These are phyloP conservation scores for Tachina fera DNA, from an alignment of 2,888 invertebrate genomes.

Conservation along the genomic window DNA sequence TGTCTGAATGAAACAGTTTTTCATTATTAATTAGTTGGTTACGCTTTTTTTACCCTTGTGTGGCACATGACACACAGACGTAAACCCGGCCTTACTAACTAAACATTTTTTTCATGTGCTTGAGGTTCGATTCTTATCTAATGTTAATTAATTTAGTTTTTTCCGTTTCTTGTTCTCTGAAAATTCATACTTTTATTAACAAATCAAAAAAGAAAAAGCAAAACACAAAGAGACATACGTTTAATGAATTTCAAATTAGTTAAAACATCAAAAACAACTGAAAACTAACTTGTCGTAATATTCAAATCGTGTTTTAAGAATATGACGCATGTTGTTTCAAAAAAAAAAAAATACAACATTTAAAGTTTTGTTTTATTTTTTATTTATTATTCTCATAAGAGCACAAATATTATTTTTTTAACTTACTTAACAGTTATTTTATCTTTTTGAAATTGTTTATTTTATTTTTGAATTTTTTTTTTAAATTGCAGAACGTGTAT, in stretches of 20 bases:
- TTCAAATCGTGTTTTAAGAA: slow-evolving; percentile 34
- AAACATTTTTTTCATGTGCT: slow-evolving; percentile 35
- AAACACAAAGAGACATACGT: slow-evolving; percentile 29
- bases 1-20: too few species aligned
- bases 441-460: slow-evolving; percentile 1
- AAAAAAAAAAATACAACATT: background rate
- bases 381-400: slow-evolving; percentile 11
- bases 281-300: background rate
- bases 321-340: slow-evolving; percentile 49
- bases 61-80: too few species aligned
- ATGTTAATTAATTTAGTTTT: slow-evolving; percentile 72
- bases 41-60: too few species aligned
- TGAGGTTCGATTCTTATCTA: slow-evolving; percentile 71
- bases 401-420: background rate
- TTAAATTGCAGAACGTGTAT: slow-evolving; percentile 37
- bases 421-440: slow-evolving; percentile 44
- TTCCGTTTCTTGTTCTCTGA: slow-evolving; percentile 36
- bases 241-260: slow-evolving; percentile 65
- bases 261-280: slow-evolving; percentile 38
- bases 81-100: slow-evolving; percentile 46
- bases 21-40: too few species aligned
- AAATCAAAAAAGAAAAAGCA: slow-evolving; percentile 16
- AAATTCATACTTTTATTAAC: slow-evolving; percentile 31
- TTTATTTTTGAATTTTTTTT: slow-evolving; percentile 9
- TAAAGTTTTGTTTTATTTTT: slow-evolving; percentile 20